A percentile compares a stretch with the other conserved stretches of the same genome.
These are phyloP conservation scores for Oreochromis mossambicus DNA, from an alignment of 2,797 vertebrate species.

Conservation along the genomic window DNA sequence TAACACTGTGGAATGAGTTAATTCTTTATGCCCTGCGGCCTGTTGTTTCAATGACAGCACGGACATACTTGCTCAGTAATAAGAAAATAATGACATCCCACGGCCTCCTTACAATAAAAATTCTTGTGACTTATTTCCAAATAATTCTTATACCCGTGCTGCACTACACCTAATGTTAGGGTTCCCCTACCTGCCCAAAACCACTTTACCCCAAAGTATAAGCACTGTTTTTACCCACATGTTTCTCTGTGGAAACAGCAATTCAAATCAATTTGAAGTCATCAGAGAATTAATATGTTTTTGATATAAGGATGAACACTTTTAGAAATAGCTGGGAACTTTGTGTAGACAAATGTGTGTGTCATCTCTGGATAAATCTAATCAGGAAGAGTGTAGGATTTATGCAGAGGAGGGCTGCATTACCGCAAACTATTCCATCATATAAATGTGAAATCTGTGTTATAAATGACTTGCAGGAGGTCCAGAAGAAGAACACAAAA, in stretches of 20 bases:
- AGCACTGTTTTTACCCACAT: background rate
- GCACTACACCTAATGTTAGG: background rate
- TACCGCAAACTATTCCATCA: background rate
- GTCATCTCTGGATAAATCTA: background rate
- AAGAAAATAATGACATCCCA: background rate
- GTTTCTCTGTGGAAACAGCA: background rate
- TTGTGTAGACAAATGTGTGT: background rate
- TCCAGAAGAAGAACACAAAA: background rate
- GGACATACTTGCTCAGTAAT: background rate
- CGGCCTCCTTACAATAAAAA: background rate
- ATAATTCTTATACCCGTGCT: background rate
- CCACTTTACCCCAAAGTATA: background rate
- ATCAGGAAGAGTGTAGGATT: background rate
- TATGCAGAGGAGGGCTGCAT: background rate
- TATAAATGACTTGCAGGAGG: background rate
- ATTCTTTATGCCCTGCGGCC: background rate
- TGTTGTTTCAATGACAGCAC: background rate
- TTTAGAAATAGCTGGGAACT: background rate
- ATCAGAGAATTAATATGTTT: background rate
- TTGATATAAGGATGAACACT: background rate
- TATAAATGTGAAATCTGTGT: background rate
- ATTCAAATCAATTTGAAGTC: background rate
- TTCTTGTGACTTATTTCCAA: background rate
- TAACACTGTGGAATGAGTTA: background rate
- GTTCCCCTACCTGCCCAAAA: background rate